phyloP scores from a whole-genome alignment of 2,797 vertebrate genomes.

The Margarornis squamiger region DNA sequence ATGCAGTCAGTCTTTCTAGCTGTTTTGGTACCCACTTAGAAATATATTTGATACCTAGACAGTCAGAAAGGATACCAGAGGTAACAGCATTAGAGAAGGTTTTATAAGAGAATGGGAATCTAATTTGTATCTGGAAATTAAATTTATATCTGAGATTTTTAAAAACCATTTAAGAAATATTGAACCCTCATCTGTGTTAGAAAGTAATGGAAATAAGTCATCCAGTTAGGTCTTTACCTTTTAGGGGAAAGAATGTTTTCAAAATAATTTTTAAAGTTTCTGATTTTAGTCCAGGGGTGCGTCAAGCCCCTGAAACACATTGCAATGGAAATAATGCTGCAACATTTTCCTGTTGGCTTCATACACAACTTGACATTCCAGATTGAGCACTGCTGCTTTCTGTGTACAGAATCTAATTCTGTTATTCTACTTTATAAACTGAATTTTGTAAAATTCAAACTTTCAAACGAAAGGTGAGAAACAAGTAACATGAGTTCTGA shows the following conservation, averaged over 20 bases:
- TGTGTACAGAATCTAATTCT: neutral
- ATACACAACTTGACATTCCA: neutral
- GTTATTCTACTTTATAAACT: neutral
- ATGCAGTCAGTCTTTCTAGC: conserved; percentile 36
- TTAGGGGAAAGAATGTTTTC: neutral
- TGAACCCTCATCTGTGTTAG: neutral
- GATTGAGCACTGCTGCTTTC: neutral
- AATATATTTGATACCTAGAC: conserved; percentile 12
- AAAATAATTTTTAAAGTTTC: neutral
- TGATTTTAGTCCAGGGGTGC: neutral
- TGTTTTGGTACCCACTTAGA: conserved; percentile 31
- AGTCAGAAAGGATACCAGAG: conserved; percentile 16
- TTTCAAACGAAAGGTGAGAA: neutral
- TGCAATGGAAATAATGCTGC: neutral
- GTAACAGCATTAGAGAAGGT: conserved; percentile 43
- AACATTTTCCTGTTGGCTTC: neutral
- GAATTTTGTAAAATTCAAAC: neutral
- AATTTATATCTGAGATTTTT: conserved; percentile 44
- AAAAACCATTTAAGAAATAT: neutral
- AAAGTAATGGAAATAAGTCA: neutral
- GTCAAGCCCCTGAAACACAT: neutral
- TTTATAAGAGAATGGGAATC: conserved; percentile 40
- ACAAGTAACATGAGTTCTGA: neutral
- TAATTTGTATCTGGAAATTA: conserved; percentile 60
- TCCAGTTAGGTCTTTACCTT: neutral